phyloP scores from a whole-genome alignment of 2,113 vertebrate genomes.

The Alligator mississippiensis region DNA sequence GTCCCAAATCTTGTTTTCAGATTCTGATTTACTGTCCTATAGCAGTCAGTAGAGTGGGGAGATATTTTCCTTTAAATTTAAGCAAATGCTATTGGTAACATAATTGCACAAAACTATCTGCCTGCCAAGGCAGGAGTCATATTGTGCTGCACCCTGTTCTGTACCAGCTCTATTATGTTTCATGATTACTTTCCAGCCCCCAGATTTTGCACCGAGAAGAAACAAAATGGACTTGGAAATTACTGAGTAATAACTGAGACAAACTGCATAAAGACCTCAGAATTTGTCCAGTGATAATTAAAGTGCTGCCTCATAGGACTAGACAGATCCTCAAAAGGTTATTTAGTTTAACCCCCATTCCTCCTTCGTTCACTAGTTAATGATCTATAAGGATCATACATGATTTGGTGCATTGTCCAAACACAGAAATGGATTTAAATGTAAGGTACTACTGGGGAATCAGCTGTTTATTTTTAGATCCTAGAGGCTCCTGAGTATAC shows the following conservation, averaged over 20 bases:
- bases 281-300: neutral
- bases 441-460: neutral
- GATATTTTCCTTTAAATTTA: neutral
- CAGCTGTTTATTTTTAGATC: neutral
- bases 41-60: constrained; percentile 20
- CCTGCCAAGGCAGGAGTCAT: constrained; percentile 6
- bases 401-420: neutral
- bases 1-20: neutral
- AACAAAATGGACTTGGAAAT: neutral
- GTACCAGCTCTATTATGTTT: neutral
- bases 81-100: constrained; percentile 46
- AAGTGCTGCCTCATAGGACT: neutral
- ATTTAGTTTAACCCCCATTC: too few relatives aligned
- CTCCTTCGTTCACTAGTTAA: neutral
- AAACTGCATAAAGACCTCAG: neutral
- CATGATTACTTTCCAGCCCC: neutral
- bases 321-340: too few relatives aligned
- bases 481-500: neutral
- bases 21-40: neutral
- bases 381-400: neutral
- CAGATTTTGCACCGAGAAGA: neutral
- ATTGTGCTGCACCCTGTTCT: neutral
- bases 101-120: constrained; percentile 44
- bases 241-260: neutral
- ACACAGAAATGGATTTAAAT: neutral